Evolutionary conservation across 2,113 vertebrate species (phyloP).

Genomic region (Catharus minimus): DNA sequence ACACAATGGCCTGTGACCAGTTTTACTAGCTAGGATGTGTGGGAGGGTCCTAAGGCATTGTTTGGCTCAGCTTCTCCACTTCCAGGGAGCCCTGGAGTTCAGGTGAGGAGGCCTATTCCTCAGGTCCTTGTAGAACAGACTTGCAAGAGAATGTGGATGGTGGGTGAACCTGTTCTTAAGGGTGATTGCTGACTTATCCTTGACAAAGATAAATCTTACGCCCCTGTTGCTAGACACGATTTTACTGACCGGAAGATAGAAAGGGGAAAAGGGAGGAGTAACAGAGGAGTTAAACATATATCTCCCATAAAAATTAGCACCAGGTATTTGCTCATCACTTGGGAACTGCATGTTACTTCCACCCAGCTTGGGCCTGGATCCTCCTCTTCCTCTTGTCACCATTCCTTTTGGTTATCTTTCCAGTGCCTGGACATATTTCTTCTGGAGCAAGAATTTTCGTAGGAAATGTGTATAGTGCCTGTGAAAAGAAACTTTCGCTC

Average conservation of each 20-base stretch:
- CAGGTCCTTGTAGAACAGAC: neutral
- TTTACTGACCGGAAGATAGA: neutral
- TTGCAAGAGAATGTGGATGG: rapidly evolving
- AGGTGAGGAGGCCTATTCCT: neutral
- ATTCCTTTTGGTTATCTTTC: neutral
- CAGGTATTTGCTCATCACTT: neutral
- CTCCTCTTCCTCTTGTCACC: neutral
- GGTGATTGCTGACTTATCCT: neutral
- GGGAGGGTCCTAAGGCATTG: neutral
- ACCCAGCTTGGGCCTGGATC: neutral
- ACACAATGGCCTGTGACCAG: neutral
- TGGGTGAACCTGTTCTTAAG: neutral
- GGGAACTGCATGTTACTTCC: neutral
- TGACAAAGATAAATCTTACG: neutral
- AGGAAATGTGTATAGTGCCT: neutral
- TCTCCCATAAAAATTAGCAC: neutral
- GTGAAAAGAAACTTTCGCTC: neutral
- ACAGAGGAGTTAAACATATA: neutral
- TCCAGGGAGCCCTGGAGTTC: neutral
- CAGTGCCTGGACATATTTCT: neutral
- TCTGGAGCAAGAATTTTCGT: neutral
- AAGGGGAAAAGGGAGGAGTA: neutral
- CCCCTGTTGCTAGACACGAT: neutral
- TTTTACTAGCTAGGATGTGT: neutral
- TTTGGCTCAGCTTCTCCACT: neutral